Base-by-base conservation (phyloP, 2,888 invertebrate species). In the Drosophila maculinotata region DNA sequence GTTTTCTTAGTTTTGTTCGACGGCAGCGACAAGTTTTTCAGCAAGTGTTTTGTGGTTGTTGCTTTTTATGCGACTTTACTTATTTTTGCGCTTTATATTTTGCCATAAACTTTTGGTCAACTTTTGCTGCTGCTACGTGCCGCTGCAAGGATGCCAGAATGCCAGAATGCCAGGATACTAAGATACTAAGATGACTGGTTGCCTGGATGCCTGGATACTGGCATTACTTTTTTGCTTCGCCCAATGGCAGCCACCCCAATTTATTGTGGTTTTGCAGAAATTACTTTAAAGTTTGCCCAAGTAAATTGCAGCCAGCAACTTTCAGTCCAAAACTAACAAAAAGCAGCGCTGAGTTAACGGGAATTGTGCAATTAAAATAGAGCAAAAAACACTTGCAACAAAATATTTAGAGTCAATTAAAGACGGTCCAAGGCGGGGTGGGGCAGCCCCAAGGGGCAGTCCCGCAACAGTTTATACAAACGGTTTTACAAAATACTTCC, bases 401-500 rank as follows among this genome's bases (percentile, higher is more conserved):
- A 86, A 79, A 86, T 82, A 77, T 79, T 80, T 86, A 76, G 83
- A 76, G 80, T 86, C 86, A 74, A 80, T 86, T 82, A 80, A 86
- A 70, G 12, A 47, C 52, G 7, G 31, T 15, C 14, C 6, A 33
- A 47, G 23, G 35, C 39, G n/a, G n/a, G n/a, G n/a, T n/a, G n/a
- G n/a, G n/a, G n/a, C n/a, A n/a, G n/a, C n/a, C n/a, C n/a, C n/a
- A 14, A 41, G 39, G 10, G 33, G 20, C 23, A 23, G 8, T 20
- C 10, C 17, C 3, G 42, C 48, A 42, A 31, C 39, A 41, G 23
- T 35, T 39, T 35, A n/a, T n/a, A n/a, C 14, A 47, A 14, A 39
- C 20, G 14, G 36, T 33, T 31, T 10, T 17, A 6, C 30, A 26
- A 25, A 9, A 35, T 38, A 44, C 45, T 51, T 51, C 38, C 12